A percentile compares a stretch with the other conserved stretches of the same genome.
Conservation (phyloP, 2,797 vertebrate genomes). For the Ceryle rudis region DNA sequence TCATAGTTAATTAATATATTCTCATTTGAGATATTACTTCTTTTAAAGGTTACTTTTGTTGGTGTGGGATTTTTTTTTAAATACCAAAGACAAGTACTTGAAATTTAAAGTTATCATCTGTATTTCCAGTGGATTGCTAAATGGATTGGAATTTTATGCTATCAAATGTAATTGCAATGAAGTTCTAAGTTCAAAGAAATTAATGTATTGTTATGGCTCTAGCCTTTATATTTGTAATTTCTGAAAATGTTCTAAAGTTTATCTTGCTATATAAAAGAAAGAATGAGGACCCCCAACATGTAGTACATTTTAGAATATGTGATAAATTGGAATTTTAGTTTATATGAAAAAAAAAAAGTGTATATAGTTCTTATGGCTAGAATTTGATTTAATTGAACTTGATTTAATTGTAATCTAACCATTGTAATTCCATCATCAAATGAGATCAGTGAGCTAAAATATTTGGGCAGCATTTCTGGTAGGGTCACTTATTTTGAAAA, state of each 20-base stretch:
- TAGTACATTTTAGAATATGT: background rate
- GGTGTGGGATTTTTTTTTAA: background rate
- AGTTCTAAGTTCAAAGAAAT: background rate
- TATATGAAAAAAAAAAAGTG: background rate
- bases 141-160: background rate
- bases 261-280: background rate
- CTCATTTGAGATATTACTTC: background rate
- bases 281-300: background rate
- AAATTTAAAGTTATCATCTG: background rate
- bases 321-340: background rate
- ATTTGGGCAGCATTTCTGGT: background rate
- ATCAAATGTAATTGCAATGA: background rate
- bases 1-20: background rate
- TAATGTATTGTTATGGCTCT: background rate
- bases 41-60: background rate
- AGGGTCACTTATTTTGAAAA: background rate
- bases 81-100: background rate
- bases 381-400: background rate
- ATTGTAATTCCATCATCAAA: background rate
- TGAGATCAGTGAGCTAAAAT: background rate
- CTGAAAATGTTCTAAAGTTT: background rate
- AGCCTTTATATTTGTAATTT: background rate
- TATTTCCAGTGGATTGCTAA: background rate
- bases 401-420: background rate
- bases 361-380: background rate